Percentiles rank a stretch among this genome's conserved stretches.
These are phyloP conservation scores for Leptobrachium ailaonicum DNA, from an alignment of 2,113 vertebrate genomes.

Conservation along the genomic window DNA sequence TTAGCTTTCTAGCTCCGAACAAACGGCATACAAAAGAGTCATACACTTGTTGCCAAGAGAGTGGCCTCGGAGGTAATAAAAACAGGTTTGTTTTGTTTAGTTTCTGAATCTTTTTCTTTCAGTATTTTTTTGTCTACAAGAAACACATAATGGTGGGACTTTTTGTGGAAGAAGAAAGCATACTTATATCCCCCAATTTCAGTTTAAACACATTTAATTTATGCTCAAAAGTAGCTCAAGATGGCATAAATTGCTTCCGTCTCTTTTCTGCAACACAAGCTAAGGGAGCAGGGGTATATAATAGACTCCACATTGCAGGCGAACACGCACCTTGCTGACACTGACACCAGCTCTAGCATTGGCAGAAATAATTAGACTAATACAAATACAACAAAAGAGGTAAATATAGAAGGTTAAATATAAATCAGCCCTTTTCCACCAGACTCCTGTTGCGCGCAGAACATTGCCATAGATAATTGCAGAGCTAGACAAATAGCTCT, in stretches of 20 bases:
- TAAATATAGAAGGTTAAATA: conserved; percentile 36
- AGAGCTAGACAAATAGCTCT: neutral
- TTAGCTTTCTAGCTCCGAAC: neutral
- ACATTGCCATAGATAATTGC: neutral
- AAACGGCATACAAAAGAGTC: conserved; percentile 27
- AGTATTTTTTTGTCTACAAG: neutral
- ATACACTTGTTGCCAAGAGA: conserved; percentile 32
- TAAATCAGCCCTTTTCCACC: conserved; percentile 14
- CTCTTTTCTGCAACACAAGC: conserved; percentile 12
- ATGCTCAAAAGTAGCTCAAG: conserved; percentile 1
- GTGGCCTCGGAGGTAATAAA: neutral
- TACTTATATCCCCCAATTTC: neutral
- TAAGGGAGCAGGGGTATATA: neutral
- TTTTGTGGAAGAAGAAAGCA: conserved; percentile 14
- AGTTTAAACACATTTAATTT: conserved; percentile 20
- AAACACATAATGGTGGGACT: neutral
- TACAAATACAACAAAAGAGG: conserved; percentile 23
- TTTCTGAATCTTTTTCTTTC: neutral
- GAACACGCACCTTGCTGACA: conserved; percentile 32
- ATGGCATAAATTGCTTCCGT: conserved; percentile 24
- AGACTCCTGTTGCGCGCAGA: conserved; percentile 18
- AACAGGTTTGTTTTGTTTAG: neutral
- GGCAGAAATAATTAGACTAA: conserved; percentile 15
- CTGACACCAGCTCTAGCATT: conserved; percentile 15
- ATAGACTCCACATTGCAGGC: conserved; percentile 4